These are phyloP conservation scores for Sphenopsis melanotis DNA, from an alignment of 2,797 vertebrate species.

Conservation along the genomic window DNA sequence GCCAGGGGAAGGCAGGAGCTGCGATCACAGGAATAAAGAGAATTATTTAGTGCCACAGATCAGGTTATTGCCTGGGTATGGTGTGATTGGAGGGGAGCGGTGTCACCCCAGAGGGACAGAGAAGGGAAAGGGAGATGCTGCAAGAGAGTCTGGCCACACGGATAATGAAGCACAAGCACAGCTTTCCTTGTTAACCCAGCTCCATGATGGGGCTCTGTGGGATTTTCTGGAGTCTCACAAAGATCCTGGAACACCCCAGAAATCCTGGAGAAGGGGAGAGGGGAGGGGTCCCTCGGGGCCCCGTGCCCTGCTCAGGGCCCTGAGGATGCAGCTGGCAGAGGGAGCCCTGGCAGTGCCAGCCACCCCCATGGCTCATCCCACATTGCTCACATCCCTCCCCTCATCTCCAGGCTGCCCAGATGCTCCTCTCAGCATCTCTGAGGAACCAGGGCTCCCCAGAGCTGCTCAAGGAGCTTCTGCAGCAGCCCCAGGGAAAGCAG, in stretches of 20 bases:
- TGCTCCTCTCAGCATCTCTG: fast-evolving
- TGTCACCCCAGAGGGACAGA: not conserved
- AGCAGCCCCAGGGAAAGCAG: not conserved
- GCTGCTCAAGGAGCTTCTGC: not conserved
- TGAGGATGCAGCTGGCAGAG: not conserved
- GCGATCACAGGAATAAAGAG: fast-evolving
- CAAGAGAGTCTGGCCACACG: not conserved
- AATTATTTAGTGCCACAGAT: not conserved
- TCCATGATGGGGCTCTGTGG: fast-evolving
- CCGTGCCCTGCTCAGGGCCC: fast-evolving
- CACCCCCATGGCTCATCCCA: not conserved
- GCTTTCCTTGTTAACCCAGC: fast-evolving
- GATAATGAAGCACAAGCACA: not conserved
- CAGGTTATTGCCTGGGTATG: fast-evolving
- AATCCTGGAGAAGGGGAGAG: not conserved
- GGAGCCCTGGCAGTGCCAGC: not conserved
- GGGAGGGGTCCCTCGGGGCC: not conserved
- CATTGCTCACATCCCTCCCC: not conserved
- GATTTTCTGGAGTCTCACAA: fast-evolving
- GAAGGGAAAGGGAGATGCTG: not conserved
- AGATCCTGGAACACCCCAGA: not conserved
- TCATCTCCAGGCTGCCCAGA: not conserved
- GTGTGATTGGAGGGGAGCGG: not conserved
- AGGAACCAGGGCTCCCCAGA: not conserved
- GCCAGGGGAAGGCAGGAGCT: not conserved